Conservation (phyloP, 2,888 invertebrate species). For the Lottia scabra region DNA sequence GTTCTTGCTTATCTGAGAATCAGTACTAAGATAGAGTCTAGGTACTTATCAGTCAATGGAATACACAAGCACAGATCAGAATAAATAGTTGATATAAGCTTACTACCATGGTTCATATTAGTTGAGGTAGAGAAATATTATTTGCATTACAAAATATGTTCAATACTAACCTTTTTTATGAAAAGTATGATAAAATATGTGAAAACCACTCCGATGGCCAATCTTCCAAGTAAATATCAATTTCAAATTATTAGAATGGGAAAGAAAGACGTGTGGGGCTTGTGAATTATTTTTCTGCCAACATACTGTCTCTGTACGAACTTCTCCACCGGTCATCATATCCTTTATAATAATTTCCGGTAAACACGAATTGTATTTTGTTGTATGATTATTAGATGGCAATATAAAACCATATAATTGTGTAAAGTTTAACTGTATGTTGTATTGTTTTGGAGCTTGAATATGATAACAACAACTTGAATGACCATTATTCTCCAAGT, state of each 20-base stretch:
- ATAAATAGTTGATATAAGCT: no score
- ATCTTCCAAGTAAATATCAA: constrained; percentile 49
- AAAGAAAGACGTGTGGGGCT: constrained; percentile 55
- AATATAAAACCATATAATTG: constrained; percentile 19
- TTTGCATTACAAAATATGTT: no score
- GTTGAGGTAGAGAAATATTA: no score
- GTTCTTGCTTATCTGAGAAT: no score
- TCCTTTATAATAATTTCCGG: constrained; percentile 44
- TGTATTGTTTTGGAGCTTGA: constrained; percentile 19
- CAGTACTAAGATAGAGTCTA: no score
- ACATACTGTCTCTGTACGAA: constrained; percentile 37
- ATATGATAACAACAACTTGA: constrained; percentile 26
- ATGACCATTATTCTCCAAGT: constrained; percentile 25
- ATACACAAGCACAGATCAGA: no score
- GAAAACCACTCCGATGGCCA: constrained; percentile 30
- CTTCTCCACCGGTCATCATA: constrained; percentile 16
- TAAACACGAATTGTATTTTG: constrained; percentile 26
- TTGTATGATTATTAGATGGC: not conserved
- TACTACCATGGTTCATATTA: no score
- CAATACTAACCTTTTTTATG: not conserved
- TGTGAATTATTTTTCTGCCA: constrained; percentile 38
- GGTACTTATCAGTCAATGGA: no score
- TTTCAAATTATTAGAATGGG: constrained; percentile 46
- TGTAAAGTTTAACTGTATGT: constrained; percentile 33
- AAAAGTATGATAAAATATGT: constrained; percentile 1